Conservation (phyloP, 2,888 invertebrate species). For the Tortricodes alternella region DNA sequence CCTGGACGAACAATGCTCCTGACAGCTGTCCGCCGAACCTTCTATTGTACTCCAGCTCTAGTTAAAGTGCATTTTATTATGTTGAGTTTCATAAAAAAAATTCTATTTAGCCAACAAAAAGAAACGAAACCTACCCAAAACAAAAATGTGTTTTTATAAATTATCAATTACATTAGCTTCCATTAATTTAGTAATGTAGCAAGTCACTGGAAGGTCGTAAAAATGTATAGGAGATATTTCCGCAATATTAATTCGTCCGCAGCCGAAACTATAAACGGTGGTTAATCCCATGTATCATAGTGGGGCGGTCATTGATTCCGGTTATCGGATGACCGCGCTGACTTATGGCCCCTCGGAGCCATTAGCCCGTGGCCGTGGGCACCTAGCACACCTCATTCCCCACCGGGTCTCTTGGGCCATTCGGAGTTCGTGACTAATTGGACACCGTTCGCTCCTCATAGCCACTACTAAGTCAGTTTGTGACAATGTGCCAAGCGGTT, state of each 20-base stretch:
- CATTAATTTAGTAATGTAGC: conserved; percentile 29
- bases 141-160: not conserved
- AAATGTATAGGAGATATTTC: conserved; percentile 71
- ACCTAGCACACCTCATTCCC: conserved; percentile 5
- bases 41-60: conserved; percentile 31
- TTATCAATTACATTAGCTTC: conserved; percentile 17
- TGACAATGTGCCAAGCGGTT: conserved; percentile 4
- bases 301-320: conserved; percentile 78
- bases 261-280: conserved; percentile 77
- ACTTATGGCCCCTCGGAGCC: conserved; percentile 73
- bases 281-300: conserved; percentile 79
- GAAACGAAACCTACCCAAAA: no score
- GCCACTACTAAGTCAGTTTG: conserved; percentile 45
- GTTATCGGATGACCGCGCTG: conserved; percentile 71
- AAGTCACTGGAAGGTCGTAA: conserved; percentile 44
- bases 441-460: conserved; percentile 60
- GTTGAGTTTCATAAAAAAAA: not conserved
- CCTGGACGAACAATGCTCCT: conserved; percentile 59
- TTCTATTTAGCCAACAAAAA: no score
- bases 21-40: conserved; percentile 66
- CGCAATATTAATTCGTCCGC: conserved; percentile 71
- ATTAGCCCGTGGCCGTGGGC: conserved; percentile 50
- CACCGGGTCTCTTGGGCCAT: not conserved
- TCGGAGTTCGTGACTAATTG: conserved; percentile 78
- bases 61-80: not conserved